Conservation (phyloP, 2,113 vertebrate species). For the Typhlomys cinereus region DNA sequence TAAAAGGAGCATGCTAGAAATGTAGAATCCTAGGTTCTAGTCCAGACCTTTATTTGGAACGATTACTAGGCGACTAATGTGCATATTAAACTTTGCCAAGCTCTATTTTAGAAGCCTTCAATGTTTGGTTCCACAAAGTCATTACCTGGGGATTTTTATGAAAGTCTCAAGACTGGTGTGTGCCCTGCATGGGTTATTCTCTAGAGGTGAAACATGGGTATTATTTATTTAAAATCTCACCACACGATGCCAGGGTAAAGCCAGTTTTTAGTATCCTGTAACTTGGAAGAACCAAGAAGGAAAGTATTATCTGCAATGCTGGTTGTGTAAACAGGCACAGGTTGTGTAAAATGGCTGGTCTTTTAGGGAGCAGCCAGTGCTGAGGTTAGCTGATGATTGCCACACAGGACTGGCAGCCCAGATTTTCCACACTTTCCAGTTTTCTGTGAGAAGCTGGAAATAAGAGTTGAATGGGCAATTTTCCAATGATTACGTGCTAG, state of each 20-base stretch:
- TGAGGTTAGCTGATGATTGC: neutral
- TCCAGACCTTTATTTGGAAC: neutral
- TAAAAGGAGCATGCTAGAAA: neutral
- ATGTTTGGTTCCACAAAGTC: neutral
- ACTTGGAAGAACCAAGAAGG: neutral
- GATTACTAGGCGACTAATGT: neutral
- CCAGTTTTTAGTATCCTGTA: neutral
- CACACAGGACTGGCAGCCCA: neutral
- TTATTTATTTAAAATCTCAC: neutral
- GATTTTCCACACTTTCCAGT: neutral
- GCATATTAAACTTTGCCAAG: neutral
- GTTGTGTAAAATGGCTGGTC: neutral
- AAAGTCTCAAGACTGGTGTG: neutral
- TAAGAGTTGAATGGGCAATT: neutral
- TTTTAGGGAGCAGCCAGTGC: neutral
- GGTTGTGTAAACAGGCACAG: neutral
- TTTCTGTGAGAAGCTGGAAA: slow-evolving; percentile 24
- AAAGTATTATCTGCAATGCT: neutral
- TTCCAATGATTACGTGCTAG: slow-evolving; percentile 16
- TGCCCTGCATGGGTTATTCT: neutral
- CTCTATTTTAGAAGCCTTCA: neutral
- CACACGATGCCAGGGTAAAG: neutral
- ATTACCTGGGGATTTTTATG: neutral
- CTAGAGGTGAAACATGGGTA: neutral
- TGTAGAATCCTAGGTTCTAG: neutral